These are phyloP conservation scores for Hedychridium roseum DNA, from an alignment of 2,888 invertebrate species.

Conservation along the genomic window DNA sequence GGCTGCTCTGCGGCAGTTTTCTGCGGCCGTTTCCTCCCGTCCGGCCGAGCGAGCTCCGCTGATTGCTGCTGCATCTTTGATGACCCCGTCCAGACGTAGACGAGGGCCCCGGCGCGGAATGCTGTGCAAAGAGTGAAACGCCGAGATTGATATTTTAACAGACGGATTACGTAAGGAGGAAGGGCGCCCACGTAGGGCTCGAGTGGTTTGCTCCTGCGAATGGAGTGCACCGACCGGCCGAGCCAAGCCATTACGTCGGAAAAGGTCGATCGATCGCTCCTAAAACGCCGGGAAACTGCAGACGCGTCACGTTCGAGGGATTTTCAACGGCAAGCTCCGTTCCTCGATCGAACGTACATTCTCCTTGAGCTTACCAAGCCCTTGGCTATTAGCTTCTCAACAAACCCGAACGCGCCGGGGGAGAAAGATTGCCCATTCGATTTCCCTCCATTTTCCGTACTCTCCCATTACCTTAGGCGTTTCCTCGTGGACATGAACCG, in stretches of 20 bases:
- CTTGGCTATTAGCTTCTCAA: too few relatives aligned
- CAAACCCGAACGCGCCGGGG: too few relatives aligned
- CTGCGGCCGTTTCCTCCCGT: conserved; percentile 32
- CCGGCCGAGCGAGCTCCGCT: conserved; percentile 59
- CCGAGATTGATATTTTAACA: conserved; percentile 63
- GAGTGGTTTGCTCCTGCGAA: conserved; percentile 32
- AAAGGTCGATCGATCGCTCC: conserved; percentile 8
- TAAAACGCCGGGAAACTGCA: conserved; percentile 1
- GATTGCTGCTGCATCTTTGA: conserved; percentile 64
- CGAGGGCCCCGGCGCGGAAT: conserved; percentile 44
- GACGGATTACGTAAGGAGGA: conserved; percentile 58
- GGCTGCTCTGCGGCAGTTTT: conserved; percentile 13
- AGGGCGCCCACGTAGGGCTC: conserved; percentile 6
- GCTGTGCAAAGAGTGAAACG: conserved; percentile 59
- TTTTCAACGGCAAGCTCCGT: too few relatives aligned
- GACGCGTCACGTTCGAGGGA: background rate
- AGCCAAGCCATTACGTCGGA: background rate
- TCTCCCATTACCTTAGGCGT: too few relatives aligned
- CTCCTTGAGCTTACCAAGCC: too few relatives aligned
- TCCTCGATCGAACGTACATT: too few relatives aligned
- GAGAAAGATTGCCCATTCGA: too few relatives aligned
- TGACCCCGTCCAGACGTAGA: conserved; percentile 60
- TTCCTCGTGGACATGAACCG: too few relatives aligned
- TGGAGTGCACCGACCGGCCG: conserved; percentile 24
- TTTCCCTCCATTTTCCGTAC: background rate